Evolutionary conservation across 2,113 vertebrate genomes (phyloP), one percentile per base, ranked within the genome.

Genomic region (Pardalotus punctatus): DNA sequence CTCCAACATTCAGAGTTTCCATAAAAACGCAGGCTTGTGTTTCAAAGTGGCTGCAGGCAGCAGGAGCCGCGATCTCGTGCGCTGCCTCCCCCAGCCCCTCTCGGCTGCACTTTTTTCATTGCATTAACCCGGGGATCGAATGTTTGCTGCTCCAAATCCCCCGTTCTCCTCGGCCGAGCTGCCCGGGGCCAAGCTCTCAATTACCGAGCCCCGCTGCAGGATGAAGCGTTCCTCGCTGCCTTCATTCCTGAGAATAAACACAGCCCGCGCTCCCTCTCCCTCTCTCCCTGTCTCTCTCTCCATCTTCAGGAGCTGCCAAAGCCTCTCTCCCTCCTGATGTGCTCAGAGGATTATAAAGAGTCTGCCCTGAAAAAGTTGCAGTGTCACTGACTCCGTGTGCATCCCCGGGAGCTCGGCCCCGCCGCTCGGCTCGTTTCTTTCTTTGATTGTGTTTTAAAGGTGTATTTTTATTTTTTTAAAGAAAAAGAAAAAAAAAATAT

Each of bases 1-100:
- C 96, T 82, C 90, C 95, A 96, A 57, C 96, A 94, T 97, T 97
- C 96, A 96, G 94, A 97, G 90, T 97, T 97, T 97, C 95, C 97
- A 97, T 94, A 91, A 96, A 96, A 95, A 67, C 4, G 50, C 88
- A 65, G 93, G 86, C 74, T 96, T 94, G 93, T 96, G 96, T 96
- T 97, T 95, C 96, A 88, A 22, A 83, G 92, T 2, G 94, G 29
- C 96, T 90, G 86, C 95, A 73, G 94, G 33, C 93, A 56, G 94
- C 86, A 5, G 96, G 11, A 88, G 51, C 58, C 36, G 43, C 86
- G 91, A 53, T 2, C 79, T 12, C 57, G 28, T 58, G 72, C 45
- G 13, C 80, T 64, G 64, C 35, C 73, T 89, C 86, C 84, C 92
- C 81, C 84, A 6, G 43, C 95, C 90, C 81, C 60, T 11, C 86